phyloP scores from a whole-genome alignment of 2,797 vertebrate species.

The Hypotaenidia okinawae region DNA sequence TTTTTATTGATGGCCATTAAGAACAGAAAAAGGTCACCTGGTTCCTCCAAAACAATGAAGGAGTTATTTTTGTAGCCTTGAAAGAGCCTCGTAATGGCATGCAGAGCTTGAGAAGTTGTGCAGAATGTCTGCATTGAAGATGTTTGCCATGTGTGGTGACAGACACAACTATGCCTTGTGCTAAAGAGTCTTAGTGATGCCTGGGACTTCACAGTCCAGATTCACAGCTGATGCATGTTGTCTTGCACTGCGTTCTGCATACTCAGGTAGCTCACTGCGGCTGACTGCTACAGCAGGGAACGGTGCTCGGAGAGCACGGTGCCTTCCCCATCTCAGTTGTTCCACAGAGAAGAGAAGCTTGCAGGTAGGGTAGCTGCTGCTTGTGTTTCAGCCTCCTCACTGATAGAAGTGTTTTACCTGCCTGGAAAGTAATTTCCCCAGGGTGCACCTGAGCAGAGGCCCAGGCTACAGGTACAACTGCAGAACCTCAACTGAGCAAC shows the following conservation, averaged over 20 bases:
- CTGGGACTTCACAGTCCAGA: background rate
- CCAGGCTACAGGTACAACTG: background rate
- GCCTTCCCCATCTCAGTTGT: background rate
- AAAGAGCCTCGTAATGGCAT: background rate
- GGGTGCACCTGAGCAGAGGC: background rate
- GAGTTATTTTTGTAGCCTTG: background rate
- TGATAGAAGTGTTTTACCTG: background rate
- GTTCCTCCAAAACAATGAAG: background rate
- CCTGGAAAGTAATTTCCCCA: background rate
- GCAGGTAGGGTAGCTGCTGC: background rate
- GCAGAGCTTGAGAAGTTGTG: background rate
- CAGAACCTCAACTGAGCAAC: background rate
- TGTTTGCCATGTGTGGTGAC: background rate
- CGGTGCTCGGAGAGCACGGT: background rate
- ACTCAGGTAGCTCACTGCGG: fast-evolving
- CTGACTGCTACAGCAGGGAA: background rate
- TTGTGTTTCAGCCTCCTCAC: background rate
- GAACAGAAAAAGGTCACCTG: background rate
- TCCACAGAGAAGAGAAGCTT: background rate
- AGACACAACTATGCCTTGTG: background rate
- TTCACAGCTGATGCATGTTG: background rate
- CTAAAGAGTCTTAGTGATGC: background rate
- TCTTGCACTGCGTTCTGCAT: fast-evolving
- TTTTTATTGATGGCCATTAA: background rate
- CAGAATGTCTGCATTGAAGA: background rate